Evolutionary conservation across 2,113 vertebrate genomes (phyloP).

Genomic region (Peromyscus californicus): DNA sequence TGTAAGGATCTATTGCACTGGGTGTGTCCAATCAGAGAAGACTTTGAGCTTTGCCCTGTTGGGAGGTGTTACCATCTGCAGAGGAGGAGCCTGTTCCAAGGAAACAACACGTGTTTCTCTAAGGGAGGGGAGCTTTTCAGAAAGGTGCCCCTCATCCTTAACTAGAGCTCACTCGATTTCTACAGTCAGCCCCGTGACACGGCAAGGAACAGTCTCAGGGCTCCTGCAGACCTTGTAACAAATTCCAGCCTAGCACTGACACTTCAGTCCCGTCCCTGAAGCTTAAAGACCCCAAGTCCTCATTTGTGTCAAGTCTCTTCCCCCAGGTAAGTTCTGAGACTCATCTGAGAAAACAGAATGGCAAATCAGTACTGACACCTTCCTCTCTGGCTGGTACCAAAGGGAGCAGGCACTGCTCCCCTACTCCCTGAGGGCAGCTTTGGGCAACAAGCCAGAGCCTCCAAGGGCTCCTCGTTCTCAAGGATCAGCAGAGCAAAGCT

Average conservation of each 20-base stretch:
- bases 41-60: neutral
- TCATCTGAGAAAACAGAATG: neutral
- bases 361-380: too few species aligned
- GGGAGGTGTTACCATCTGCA: neutral
- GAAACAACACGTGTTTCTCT: accelerated
- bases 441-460: neutral
- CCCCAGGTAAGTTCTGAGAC: neutral
- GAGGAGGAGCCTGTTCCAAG: neutral
- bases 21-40: neutral
- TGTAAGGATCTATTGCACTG: neutral
- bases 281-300: neutral
- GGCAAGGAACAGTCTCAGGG: accelerated
- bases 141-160: neutral
- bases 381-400: neutral
- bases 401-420: neutral
- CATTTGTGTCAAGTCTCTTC: accelerated
- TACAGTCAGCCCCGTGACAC: accelerated
- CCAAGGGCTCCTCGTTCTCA: neutral
- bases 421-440: neutral
- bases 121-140: neutral
- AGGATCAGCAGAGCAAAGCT: neutral
- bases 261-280: neutral
- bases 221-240: neutral
- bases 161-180: neutral
- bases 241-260: neutral